Base-by-base conservation (phyloP, 2,888 invertebrate species). In the Marronus borbonicus region DNA sequence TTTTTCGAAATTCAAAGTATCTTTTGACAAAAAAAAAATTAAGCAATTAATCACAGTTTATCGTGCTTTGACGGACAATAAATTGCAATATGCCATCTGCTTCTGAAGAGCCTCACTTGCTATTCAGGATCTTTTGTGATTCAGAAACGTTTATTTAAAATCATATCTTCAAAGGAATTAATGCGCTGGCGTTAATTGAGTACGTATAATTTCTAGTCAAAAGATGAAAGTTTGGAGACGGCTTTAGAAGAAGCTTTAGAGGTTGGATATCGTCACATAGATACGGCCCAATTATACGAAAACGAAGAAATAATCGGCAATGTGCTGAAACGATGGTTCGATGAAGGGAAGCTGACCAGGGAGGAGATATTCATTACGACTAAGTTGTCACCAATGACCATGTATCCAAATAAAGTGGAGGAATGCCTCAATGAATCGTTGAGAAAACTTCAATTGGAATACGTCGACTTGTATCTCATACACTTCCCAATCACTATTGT, bases 341-440 rank as follows among this genome's bases (percentile, higher is more conserved):
- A 89, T 44, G 89, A 91, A 65, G 93, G 93, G 60, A 91, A 91
- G 83, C 91, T 93, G 14, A 91, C 89, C 78, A 89, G 96, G 82
- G 94, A 94, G 82, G 94, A 96, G 52, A 88, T 96, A 0, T 96
- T 94, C 85, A 90, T 96, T 64, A 93, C 93, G 50, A 95, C 95
- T n/a, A 96, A 96, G 88, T 90, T 95, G 82, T 92, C 93, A 17
- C 91, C 92, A 10, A 88, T 89, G 4, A 50, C 70, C 5, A 55
- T 70, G 84, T 91, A 92, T 92, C 83, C 85, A 83, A 90, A 91
- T 36, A 87, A 89, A 66, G 92, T 94, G 10, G 90, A 91, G 83
- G 90, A 92, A 70, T 93, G 90, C 84, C 90, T 95, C 72, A 90
- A 90, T 78, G 90, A 89, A 58, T 95, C 95, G 0, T 86, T 94